These are phyloP conservation scores for Cichlasoma orientale DNA, from an alignment of 2,797 vertebrate species.

Conservation along the genomic window DNA sequence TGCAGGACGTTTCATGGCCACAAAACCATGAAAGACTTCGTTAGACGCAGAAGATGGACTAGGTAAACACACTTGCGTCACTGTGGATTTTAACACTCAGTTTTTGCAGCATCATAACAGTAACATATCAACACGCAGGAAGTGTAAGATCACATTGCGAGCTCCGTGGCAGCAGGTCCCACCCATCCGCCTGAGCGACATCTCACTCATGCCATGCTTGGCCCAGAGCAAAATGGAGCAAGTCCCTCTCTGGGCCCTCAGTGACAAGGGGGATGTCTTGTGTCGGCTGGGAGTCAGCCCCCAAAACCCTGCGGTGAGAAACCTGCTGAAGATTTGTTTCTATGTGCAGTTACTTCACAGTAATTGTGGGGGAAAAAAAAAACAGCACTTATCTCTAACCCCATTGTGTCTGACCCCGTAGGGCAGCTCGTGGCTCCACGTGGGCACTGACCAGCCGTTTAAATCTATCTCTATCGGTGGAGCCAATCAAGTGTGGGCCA, in stretches of 20 bases:
- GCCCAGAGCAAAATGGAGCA: slow-evolving; percentile 78
- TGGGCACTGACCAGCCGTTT: slow-evolving; percentile 97
- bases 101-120: not conserved
- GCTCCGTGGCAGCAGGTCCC: slow-evolving; percentile 94
- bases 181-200: slow-evolving; percentile 87
- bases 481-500: slow-evolving; percentile 94
- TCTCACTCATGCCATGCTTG: slow-evolving; percentile 90
- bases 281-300: slow-evolving; percentile 89
- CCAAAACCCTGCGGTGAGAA: slow-evolving; percentile 87
- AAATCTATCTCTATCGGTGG: slow-evolving; percentile 92
- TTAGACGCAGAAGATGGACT: slow-evolving; percentile 91
- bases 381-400: not conserved
- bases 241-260: slow-evolving; percentile 93
- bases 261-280: slow-evolving; percentile 94
- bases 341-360: not conserved
- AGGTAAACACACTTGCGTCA: slow-evolving; percentile 78
- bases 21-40: slow-evolving; percentile 98
- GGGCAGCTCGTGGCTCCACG: slow-evolving; percentile 95
- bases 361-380: no score
- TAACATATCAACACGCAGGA: slow-evolving; percentile 74
- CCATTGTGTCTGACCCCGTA: slow-evolving; percentile 53
- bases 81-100: not conserved
- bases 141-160: slow-evolving; percentile 88
- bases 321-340: not conserved
- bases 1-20: slow-evolving; percentile 92